phyloP scores from a whole-genome alignment of 2,797 vertebrate species.

The Rhinoraja longicauda region DNA sequence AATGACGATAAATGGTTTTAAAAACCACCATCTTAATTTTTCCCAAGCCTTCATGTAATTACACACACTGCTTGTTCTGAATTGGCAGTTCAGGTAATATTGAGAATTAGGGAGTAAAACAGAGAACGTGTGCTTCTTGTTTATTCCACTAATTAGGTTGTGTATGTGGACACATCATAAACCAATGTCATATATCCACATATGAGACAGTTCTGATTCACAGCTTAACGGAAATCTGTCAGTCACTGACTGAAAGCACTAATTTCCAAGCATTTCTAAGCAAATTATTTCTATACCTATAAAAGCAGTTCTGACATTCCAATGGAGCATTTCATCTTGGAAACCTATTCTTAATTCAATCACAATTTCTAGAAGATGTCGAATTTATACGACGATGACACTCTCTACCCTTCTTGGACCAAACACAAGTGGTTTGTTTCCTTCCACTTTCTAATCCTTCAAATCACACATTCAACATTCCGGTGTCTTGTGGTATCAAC shows the following conservation, averaged over 20 bases:
- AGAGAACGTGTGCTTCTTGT: no score
- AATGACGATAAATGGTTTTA: neutral
- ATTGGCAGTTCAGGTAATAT: no score
- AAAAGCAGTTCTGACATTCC: neutral
- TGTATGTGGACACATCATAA: no score
- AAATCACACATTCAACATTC: neutral
- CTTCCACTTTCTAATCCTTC: neutral
- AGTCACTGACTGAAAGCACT: neutral
- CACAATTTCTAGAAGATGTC: neutral
- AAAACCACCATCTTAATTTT: neutral
- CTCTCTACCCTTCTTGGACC: neutral
- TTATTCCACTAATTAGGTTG: no score
- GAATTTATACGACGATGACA: neutral
- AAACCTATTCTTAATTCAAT: neutral
- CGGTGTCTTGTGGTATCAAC: neutral
- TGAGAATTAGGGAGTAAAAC: no score
- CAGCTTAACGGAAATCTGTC: neutral
- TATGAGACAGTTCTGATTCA: neutral
- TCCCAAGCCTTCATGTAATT: neutral
- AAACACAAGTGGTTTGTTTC: neutral
- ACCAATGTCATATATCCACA: no score
- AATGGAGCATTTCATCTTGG: neutral
- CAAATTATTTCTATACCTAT: neutral
- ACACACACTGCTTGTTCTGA: no score
- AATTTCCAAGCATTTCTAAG: neutral